Percentiles rank a stretch among this genome's conserved stretches.
Evolutionary conservation across 2,797 vertebrate species (phyloP).

Genomic region (Phyllotis vaccarum): DNA sequence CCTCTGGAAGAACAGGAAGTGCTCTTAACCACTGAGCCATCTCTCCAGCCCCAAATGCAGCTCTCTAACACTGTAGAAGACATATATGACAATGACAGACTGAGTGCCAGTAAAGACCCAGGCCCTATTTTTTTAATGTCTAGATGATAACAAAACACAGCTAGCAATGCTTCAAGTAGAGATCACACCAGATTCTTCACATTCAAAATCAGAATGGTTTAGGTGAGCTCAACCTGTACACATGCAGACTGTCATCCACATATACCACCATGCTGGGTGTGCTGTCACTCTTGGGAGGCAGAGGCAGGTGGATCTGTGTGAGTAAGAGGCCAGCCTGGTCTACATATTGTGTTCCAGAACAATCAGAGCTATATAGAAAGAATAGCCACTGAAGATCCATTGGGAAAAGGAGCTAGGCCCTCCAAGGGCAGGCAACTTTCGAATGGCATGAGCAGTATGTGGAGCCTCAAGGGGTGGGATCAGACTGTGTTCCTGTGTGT

Average conservation of each 20-base stretch:
- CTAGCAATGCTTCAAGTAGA: not conserved
- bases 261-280: not conserved
- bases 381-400: too few species aligned
- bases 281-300: not conserved
- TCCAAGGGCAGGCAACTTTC: too few species aligned
- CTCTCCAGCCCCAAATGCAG: not conserved
- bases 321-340: not conserved
- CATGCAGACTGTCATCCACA: not conserved
- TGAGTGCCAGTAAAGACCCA: not conserved
- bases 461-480: too few species aligned
- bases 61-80: not conserved
- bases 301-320: not conserved
- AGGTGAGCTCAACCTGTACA: not conserved
- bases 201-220: not conserved
- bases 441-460: too few species aligned
- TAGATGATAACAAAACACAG: constrained; percentile 2
- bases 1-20: not conserved
- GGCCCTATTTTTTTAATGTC: not conserved
- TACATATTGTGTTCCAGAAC: not conserved
- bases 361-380: not conserved
- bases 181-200: not conserved
- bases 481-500: too few species aligned
- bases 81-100: not conserved
- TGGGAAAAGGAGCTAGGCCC: too few species aligned
- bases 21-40: not conserved